phyloP scores from a whole-genome alignment of 2,888 invertebrate genomes.

The Amblyteles armatorius region DNA sequence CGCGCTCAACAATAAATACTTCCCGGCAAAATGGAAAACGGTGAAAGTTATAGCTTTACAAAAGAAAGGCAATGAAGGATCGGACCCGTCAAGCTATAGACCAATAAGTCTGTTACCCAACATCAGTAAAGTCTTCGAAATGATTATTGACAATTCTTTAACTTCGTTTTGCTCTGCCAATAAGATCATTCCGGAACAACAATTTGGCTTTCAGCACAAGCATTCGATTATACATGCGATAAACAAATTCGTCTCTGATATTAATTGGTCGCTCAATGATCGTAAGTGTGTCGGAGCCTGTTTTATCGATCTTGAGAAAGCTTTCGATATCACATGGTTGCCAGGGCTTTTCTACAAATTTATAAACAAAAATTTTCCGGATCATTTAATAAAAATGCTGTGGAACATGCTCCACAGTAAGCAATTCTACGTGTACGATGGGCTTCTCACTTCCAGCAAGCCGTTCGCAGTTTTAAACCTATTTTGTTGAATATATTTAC shows the following conservation, averaged over 20 bases:
- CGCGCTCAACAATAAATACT: background rate
- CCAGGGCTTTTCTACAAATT: slow-evolving; percentile 43
- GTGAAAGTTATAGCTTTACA: background rate
- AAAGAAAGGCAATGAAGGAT: background rate
- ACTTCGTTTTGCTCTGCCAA: background rate
- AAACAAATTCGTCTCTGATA: slow-evolving; percentile 36
- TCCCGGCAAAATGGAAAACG: background rate
- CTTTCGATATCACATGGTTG: slow-evolving; percentile 41
- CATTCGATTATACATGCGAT: slow-evolving; percentile 43
- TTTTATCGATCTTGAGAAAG: slow-evolving; percentile 50
- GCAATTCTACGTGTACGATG: slow-evolving; percentile 13
- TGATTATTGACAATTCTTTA: background rate
- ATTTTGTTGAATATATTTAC: slow-evolving; percentile 34
- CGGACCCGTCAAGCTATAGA: background rate
- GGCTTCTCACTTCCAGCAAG: background rate
- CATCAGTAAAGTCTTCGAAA: background rate
- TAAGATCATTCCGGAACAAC: slow-evolving; percentile 25
- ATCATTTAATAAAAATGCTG: slow-evolving; percentile 3
- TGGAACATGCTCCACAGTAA: slow-evolving; percentile 25
- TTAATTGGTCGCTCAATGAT: background rate
- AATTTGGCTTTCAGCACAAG: slow-evolving; percentile 38
- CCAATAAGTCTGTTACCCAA: background rate
- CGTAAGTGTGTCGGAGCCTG: slow-evolving; percentile 6
- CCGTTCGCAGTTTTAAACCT: slow-evolving; percentile 21
- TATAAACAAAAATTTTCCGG: slow-evolving; percentile 12